A percentile compares a stretch with the other conserved stretches of the same genome.
Evolutionary conservation across 2,888 invertebrate genomes (phyloP).

Genomic region (Auanema sp.): DNA sequence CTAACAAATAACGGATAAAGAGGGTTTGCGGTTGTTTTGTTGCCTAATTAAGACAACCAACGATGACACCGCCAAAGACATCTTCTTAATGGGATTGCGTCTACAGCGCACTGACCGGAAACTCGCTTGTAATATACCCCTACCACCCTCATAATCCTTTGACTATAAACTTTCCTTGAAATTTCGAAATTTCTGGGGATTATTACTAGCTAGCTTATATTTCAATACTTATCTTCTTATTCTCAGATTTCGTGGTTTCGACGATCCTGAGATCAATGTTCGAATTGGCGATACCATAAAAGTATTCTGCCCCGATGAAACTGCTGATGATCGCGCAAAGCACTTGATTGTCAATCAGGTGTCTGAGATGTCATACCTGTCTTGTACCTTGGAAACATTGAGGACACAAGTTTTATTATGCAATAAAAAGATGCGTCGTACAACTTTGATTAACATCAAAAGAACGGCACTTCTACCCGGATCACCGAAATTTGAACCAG

Average conservation of each 20-base stretch:
- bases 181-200: no score
- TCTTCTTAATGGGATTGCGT: conserved; percentile 19
- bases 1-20: neutral
- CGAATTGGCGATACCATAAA: conserved; percentile 12
- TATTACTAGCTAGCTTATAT: no score
- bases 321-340: neutral
- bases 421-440: conserved; percentile 2
- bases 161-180: no score
- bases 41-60: neutral
- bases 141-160: neutral
- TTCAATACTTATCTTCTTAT: no score
- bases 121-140: conserved; percentile 5
- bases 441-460: conserved; percentile 8
- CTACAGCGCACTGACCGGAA: conserved; percentile 19
- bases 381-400: conserved; percentile 12
- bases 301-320: conserved; percentile 12
- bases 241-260: conserved; percentile 12
- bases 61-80: neutral
- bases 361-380: neutral
- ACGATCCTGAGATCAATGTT: conserved; percentile 10
- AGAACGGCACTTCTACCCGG: conserved; percentile 6
- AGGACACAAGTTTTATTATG: conserved; percentile 14
- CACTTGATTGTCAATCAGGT: conserved; percentile 17
- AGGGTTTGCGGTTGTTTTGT: conserved; percentile 3
- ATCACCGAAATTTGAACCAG: conserved; percentile 9